These are phyloP conservation scores for Poeciliopsis occidentalis DNA, from an alignment of 2,113 vertebrate species.

Conservation along the genomic window DNA sequence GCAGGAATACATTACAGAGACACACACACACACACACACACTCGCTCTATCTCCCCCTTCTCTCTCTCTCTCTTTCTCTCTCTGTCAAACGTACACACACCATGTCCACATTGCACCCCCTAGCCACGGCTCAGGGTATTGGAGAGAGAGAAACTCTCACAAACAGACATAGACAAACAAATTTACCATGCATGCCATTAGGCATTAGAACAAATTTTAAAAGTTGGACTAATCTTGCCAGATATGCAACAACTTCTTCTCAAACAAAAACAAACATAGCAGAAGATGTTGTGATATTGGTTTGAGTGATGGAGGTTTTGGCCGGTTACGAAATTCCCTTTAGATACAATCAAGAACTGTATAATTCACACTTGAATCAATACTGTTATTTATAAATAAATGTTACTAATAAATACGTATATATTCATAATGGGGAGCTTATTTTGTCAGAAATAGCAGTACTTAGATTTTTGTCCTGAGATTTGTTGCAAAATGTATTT, in stretches of 20 bases:
- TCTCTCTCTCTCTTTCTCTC: constrained; percentile 20
- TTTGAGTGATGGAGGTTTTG: too few species aligned
- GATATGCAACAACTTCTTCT: background rate
- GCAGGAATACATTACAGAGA: constrained; percentile 79
- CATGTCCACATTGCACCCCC: constrained; percentile 81
- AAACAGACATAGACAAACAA: constrained; percentile 24
- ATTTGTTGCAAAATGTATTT: too few species aligned
- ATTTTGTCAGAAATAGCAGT: too few species aligned
- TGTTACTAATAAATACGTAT: too few species aligned
- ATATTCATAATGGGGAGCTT: too few species aligned
- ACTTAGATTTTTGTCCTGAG: too few species aligned
- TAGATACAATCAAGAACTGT: background rate
- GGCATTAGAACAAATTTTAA: background rate
- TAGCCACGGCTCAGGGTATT: constrained; percentile 80
- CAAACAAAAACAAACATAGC: background rate
- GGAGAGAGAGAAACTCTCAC: constrained; percentile 52
- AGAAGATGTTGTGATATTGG: background rate
- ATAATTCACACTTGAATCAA: background rate
- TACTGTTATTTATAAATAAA: too few species aligned
- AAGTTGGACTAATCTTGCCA: background rate
- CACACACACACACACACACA: constrained; percentile 38
- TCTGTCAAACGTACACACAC: constrained; percentile 47
- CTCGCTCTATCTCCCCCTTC: constrained; percentile 8
- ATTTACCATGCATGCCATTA: background rate
- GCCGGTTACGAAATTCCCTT: background rate